Evolutionary conservation across 2,888 invertebrate species (phyloP).

Genomic region (Microplitis manilae): DNA sequence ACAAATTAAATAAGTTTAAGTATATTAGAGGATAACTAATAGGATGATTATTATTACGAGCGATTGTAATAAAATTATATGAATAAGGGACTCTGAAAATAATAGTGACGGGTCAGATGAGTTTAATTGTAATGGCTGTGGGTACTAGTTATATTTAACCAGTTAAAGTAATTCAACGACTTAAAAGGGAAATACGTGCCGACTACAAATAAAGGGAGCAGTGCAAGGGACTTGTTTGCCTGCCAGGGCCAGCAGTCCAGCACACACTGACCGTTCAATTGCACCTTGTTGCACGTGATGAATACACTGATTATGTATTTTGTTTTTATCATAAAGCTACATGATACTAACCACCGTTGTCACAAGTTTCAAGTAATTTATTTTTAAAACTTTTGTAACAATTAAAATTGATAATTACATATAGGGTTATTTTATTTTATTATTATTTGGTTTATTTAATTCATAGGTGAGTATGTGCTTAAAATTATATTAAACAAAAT

Average conservation of each 20-base stretch:
- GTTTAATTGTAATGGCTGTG: not conserved
- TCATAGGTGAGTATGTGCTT: too few relatives aligned
- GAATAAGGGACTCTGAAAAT: not conserved
- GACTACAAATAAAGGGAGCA: constrained; percentile 52
- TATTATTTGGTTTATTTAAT: too few relatives aligned
- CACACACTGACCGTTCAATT: constrained; percentile 65
- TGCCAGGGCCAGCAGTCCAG: constrained; percentile 50
- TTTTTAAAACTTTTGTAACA: constrained; percentile 8
- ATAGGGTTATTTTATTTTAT: too few relatives aligned
- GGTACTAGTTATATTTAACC: not conserved
- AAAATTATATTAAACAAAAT: too few relatives aligned
- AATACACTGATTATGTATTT: constrained; percentile 68
- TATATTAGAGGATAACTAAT: too few relatives aligned
- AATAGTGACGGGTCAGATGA: not conserved
- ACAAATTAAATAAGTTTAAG: too few relatives aligned
- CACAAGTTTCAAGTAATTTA: constrained; percentile 41
- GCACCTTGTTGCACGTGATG: constrained; percentile 64
- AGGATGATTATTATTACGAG: not conserved
- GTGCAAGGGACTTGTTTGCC: constrained; percentile 61
- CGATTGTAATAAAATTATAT: not conserved
- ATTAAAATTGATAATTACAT: too few relatives aligned
- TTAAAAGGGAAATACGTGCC: constrained; percentile 54
- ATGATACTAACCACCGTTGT: constrained; percentile 48
- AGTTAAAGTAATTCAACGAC: constrained; percentile 22
- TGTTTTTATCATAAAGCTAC: constrained; percentile 66